Conservation (phyloP, 2,888 invertebrate genomes). For the Acleris sparsana region DNA sequence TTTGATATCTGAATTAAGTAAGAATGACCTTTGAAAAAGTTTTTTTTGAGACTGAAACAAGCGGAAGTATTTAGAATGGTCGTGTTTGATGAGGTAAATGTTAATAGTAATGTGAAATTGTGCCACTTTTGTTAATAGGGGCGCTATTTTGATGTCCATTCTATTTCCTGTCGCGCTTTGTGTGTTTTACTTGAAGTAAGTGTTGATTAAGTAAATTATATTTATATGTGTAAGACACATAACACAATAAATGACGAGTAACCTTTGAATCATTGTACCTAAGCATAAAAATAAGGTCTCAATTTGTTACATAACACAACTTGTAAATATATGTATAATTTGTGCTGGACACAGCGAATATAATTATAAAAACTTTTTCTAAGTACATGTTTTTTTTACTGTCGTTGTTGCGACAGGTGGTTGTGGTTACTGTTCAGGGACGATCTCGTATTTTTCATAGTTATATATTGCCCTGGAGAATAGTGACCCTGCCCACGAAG, state of each 20-base stretch:
- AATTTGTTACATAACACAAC: slow-evolving; percentile 21
- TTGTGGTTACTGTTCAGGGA: no score
- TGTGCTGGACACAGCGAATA: slow-evolving; percentile 33
- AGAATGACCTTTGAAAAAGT: no score
- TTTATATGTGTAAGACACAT: slow-evolving; percentile 36
- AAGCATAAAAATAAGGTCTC: slow-evolving; percentile 16
- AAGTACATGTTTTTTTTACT: neutral
- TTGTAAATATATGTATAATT: slow-evolving; percentile 26
- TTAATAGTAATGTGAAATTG: no score
- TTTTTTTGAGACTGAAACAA: no score
- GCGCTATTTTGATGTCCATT: neutral
- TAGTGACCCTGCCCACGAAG: no score
- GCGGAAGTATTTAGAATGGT: no score
- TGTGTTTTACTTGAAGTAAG: slow-evolving; percentile 22
- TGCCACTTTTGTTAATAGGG: no score
- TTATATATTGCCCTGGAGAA: no score
- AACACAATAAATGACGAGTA: slow-evolving; percentile 14
- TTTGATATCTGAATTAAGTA: no score
- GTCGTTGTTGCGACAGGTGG: no score
- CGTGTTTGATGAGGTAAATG: no score
- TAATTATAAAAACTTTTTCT: neutral
- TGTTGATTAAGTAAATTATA: slow-evolving; percentile 29
- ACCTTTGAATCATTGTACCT: slow-evolving; percentile 21
- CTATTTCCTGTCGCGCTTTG: neutral
- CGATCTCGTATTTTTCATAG: no score